These are phyloP conservation scores for Dipodomys merriami DNA, from an alignment of 2,113 vertebrate genomes.

Conservation along the genomic window DNA sequence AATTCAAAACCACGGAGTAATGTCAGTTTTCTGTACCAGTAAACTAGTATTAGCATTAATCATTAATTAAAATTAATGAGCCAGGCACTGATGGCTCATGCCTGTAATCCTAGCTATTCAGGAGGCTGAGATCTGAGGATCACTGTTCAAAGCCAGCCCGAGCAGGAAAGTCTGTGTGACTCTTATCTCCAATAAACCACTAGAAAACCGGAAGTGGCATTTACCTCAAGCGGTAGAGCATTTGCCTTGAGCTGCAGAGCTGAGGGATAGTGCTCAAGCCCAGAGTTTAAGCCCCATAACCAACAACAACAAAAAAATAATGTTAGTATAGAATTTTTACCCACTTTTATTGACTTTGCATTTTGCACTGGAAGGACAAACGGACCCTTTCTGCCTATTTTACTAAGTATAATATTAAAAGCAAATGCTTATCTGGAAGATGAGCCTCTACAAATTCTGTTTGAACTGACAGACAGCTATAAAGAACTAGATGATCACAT, in stretches of 20 bases:
- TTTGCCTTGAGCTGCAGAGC: no score
- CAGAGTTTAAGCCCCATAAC: no score
- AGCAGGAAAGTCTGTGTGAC: no score
- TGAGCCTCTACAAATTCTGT: neutral
- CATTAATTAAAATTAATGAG: neutral
- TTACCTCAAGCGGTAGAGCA: no score
- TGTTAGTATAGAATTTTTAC: neutral
- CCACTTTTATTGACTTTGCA: neutral
- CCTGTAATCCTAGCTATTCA: no score
- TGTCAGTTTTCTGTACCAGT: neutral
- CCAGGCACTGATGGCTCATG: no score
- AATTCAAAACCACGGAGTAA: conserved; percentile 13
- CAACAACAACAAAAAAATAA: no score
- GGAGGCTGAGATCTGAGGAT: no score
- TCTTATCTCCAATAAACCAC: no score
- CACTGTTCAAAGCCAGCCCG: no score
- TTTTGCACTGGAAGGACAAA: neutral
- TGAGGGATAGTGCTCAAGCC: no score
- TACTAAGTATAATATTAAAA: neutral
- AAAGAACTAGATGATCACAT: neutral
- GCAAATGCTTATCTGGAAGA: neutral
- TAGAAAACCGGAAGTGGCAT: no score
- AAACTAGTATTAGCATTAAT: neutral
- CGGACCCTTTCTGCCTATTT: neutral
- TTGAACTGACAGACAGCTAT: conserved; percentile 7